Percentiles rank a stretch among this genome's conserved stretches.
Evolutionary conservation across 2,113 vertebrate genomes (phyloP).

Genomic region (Hippocampus guttulatus): DNA sequence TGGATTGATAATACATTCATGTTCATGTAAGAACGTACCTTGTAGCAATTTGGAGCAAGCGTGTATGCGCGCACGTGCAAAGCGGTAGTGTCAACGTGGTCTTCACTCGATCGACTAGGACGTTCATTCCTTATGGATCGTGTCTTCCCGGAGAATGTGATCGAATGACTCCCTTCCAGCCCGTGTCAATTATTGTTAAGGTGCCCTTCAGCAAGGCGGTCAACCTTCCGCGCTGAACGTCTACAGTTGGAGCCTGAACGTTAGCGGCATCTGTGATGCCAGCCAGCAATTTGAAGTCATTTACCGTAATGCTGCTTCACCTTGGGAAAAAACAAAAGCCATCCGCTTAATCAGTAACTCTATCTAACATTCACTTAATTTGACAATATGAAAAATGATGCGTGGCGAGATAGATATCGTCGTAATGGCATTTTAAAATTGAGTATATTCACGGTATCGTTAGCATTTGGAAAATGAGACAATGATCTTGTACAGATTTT

Average conservation of each 20-base stretch:
- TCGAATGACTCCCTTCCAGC: neutral
- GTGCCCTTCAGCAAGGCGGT: slow-evolving; percentile 7
- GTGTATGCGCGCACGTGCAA: slow-evolving; percentile 1
- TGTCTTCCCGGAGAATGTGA: neutral
- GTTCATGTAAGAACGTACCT: neutral
- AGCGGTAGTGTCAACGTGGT: too few species aligned
- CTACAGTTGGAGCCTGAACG: neutral
- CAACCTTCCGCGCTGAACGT: slow-evolving; percentile 1
- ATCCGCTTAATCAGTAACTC: too few species aligned
- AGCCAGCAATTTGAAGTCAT: neutral
- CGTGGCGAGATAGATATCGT: too few species aligned
- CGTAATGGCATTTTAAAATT: too few species aligned
- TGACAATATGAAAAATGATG: too few species aligned
- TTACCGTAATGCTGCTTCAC: neutral
- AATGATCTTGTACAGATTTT: too few species aligned
- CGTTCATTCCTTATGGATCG: neutral
- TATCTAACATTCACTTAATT: too few species aligned
- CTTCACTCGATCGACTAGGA: neutral
- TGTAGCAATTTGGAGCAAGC: neutral
- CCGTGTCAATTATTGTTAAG: slow-evolving; percentile 4
- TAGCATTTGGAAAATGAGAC: neutral
- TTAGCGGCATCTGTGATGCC: neutral
- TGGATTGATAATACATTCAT: slow-evolving; percentile 11
- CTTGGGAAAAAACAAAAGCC: neutral
- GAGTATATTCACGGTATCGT: too few species aligned